These are phyloP conservation scores for Microplitis mediator DNA, from an alignment of 1,140 invertebrate genomes.

Conservation along the genomic window DNA sequence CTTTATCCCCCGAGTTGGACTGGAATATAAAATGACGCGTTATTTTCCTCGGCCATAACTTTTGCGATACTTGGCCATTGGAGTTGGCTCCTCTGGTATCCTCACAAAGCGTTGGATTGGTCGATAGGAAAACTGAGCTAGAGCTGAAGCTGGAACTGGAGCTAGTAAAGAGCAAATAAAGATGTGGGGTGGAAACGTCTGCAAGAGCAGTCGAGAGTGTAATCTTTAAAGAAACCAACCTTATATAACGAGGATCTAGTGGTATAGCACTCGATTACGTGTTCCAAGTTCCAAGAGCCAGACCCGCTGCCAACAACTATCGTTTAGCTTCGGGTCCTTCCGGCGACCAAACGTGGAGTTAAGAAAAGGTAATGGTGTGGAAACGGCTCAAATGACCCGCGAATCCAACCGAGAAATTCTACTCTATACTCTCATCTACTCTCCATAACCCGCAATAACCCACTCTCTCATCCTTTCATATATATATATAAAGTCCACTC, in stretches of 20 bases:
- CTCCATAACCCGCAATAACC: neutral
- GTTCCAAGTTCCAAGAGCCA: neutral
- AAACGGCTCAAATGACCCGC: conserved; percentile 62
- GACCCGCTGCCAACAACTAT: neutral
- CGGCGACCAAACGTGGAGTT: conserved; percentile 26
- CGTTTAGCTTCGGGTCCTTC: conserved; percentile 26
- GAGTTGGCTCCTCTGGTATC: too few species aligned
- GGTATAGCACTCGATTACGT: neutral
- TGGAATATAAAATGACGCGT: too few species aligned
- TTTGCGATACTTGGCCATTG: neutral
- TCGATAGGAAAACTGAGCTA: neutral
- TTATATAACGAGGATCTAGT: conserved; percentile 21
- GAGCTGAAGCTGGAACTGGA: neutral
- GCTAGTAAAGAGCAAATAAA: too few species aligned
- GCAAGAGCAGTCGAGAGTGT: conserved; percentile 2
- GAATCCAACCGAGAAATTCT: conserved; percentile 46
- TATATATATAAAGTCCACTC: neutral
- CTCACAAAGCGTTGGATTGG: neutral
- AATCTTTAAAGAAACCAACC: conserved; percentile 23
- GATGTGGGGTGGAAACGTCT: neutral
- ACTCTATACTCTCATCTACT: conserved; percentile 6
- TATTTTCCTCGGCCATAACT: neutral
- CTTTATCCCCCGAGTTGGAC: too few species aligned
- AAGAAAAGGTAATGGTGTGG: conserved; percentile 61
- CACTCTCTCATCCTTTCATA: neutral